These are phyloP conservation scores for Hybognathus amarus DNA, from an alignment of 2,797 vertebrate genomes.

Conservation along the genomic window DNA sequence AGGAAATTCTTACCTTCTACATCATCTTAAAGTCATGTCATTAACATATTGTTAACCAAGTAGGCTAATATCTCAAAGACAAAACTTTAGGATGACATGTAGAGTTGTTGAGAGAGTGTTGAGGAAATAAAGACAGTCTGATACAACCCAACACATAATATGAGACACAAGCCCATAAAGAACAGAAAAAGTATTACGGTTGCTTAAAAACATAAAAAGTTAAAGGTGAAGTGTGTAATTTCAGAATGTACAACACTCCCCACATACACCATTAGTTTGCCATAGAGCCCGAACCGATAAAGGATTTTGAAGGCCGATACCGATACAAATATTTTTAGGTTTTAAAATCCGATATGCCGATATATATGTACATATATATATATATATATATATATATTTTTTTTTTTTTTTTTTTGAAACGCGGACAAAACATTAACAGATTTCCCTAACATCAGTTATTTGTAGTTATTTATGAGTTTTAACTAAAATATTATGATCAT, in stretches of 20 bases:
- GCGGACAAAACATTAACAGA: too few relatives aligned
- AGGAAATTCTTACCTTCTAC: slow-evolving; percentile 61
- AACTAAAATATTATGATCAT: too few relatives aligned
- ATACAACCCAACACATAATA: not conserved
- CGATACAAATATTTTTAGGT: too few relatives aligned
- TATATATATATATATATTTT: too few relatives aligned
- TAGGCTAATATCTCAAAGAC: not conserved
- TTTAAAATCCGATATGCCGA: too few relatives aligned
- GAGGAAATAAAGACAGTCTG: not conserved
- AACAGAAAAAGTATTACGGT: not conserved
- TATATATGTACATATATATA: too few relatives aligned
- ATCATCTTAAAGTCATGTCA: slow-evolving; percentile 27
- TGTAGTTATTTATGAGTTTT: too few relatives aligned
- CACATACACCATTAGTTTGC: not conserved
- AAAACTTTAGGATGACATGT: not conserved
- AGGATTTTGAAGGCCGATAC: too few relatives aligned
- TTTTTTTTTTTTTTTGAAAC: too few relatives aligned
- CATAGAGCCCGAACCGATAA: too few relatives aligned
- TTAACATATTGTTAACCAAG: not conserved
- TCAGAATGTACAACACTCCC: not conserved
- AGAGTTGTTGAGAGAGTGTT: not conserved
- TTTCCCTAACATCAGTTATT: too few relatives aligned
- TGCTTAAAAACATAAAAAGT: slow-evolving; percentile 13
- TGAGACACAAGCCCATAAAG: not conserved
- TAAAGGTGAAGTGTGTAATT: not conserved